These are phyloP conservation scores for Tetragnatha montana DNA, from an alignment of 2,888 invertebrate species.

Conservation along the genomic window DNA sequence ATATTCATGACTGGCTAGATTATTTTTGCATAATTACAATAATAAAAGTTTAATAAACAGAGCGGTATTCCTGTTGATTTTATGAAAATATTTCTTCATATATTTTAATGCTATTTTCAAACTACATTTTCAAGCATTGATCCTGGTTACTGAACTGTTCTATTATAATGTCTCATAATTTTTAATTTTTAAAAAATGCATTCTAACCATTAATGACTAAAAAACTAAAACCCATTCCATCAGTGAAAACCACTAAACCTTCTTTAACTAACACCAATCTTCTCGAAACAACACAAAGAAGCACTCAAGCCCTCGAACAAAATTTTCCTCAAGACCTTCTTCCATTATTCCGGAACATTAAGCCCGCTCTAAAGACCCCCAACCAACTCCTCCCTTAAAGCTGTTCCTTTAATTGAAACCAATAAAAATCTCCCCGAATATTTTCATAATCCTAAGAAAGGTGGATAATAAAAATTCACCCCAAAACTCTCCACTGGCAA, in stretches of 20 bases:
- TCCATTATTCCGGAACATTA: constrained; percentile 33
- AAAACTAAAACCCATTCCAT: background rate
- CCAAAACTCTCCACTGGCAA: constrained; percentile 2
- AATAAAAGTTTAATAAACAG: too few relatives aligned
- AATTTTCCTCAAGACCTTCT: constrained; percentile 3
- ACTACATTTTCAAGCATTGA: too few relatives aligned
- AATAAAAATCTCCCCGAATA: constrained; percentile 46
- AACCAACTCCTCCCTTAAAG: background rate
- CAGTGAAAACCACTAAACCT: background rate
- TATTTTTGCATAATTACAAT: too few relatives aligned
- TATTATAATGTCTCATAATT: too few relatives aligned
- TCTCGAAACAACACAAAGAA: constrained; percentile 3
- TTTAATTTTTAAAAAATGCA: too few relatives aligned
- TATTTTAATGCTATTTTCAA: too few relatives aligned
- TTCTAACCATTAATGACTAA: background rate
- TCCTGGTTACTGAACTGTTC: too few relatives aligned
- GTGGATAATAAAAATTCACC: constrained; percentile 24
- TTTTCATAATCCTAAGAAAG: constrained; percentile 49
- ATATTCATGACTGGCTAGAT: too few relatives aligned
- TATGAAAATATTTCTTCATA: too few relatives aligned
- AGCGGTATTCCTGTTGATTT: too few relatives aligned
- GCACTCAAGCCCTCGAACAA: background rate
- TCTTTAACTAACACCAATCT: background rate
- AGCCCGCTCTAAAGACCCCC: background rate
- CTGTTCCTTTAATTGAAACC: constrained; percentile 52